These are phyloP conservation scores for Dinoponera quadriceps DNA, from an alignment of 1,140 invertebrate genomes.

Conservation along the genomic window DNA sequence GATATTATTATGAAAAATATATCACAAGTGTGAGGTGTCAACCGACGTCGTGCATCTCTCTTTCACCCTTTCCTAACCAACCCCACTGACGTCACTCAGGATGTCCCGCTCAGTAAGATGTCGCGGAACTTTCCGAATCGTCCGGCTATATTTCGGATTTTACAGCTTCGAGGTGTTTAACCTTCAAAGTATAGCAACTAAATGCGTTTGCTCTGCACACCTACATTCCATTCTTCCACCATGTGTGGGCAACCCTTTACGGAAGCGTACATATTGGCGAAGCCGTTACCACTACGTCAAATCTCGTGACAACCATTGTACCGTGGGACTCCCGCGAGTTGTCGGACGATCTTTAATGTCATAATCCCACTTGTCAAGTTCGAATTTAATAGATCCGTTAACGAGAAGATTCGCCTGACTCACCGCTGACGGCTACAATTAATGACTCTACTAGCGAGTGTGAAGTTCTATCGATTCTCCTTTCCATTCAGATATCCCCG, in stretches of 20 bases:
- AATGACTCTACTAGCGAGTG: conserved; percentile 23
- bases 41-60: conserved; percentile 76
- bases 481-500: conserved; percentile 42
- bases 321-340: background rate
- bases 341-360: background rate
- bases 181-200: background rate
- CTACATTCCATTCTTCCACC: background rate
- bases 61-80: conserved; percentile 45
- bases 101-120: background rate
- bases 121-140: background rate
- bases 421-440: background rate
- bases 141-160: conserved; percentile 48
- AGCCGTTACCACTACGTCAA: conserved; percentile 75
- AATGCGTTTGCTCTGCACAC: conserved; percentile 39
- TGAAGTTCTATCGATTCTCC: conserved; percentile 14
- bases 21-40: conserved; percentile 74
- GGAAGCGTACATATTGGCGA: conserved; percentile 74
- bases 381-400: background rate
- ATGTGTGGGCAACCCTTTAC: background rate
- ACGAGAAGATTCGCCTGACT: background rate
- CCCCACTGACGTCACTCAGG: background rate
- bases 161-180: conserved; percentile 53
- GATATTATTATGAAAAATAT: no score
- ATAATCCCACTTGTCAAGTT: background rate
- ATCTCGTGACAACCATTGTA: conserved; percentile 44